Evolutionary conservation across 2,113 vertebrate species (phyloP).

Genomic region (Gallinago undulata): DNA sequence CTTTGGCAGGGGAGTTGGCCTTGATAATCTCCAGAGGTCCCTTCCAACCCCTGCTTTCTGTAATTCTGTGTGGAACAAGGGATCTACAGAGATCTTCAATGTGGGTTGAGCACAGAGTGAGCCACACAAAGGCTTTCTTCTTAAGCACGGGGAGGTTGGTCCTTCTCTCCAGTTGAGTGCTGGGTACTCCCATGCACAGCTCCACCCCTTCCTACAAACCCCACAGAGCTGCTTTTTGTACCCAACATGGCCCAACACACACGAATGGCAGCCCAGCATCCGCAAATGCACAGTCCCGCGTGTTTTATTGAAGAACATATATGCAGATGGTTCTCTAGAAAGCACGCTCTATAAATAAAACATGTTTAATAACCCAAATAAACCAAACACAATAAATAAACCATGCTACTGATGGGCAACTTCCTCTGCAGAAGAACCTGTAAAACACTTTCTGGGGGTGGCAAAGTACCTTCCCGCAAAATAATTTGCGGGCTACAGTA

Average conservation of each 20-base stretch:
- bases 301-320: neutral
- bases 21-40: neutral
- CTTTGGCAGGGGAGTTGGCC: neutral
- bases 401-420: neutral
- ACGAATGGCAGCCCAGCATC: neutral
- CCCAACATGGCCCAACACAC: neutral
- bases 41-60: neutral
- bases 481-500: neutral
- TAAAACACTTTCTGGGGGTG: neutral
- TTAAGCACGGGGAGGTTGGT: neutral
- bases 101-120: neutral
- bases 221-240: neutral
- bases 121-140: accelerated
- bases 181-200: neutral
- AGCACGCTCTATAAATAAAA: conserved; percentile 49
- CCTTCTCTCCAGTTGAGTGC: neutral
- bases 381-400: conserved; percentile 57
- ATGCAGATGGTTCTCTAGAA: conserved; percentile 17
- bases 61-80: neutral
- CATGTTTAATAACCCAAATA: conserved; percentile 47
- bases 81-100: neutral
- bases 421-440: neutral
- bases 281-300: neutral
- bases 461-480: neutral
- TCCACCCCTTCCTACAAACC: neutral